These are phyloP conservation scores for Thalassoma bifasciatum DNA, from an alignment of 2,113 vertebrate species.

Conservation along the genomic window DNA sequence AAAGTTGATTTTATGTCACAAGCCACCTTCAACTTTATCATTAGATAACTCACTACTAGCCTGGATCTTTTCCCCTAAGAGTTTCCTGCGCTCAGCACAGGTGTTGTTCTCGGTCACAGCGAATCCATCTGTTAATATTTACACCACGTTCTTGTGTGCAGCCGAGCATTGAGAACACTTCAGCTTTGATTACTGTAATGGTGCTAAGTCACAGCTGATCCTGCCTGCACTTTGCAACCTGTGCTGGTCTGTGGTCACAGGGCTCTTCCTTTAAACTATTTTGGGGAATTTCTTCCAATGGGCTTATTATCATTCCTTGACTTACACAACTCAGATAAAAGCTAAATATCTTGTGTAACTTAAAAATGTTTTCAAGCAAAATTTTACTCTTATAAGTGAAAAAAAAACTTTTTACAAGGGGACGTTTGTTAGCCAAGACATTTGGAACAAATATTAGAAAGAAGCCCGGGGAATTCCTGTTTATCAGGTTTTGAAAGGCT, in stretches of 20 bases:
- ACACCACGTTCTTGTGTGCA: slow-evolving; percentile 9
- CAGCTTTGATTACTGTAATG: slow-evolving; percentile 2
- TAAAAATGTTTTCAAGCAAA: neutral
- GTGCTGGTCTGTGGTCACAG: slow-evolving; percentile 1
- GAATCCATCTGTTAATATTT: slow-evolving; percentile 48
- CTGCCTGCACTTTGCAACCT: neutral
- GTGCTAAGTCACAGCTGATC: neutral
- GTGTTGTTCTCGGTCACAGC: slow-evolving; percentile 13
- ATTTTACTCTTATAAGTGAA: neutral
- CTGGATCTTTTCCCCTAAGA: neutral
- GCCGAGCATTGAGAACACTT: slow-evolving; percentile 16
- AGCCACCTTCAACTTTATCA: too few relatives aligned
- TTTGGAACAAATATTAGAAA: neutral
- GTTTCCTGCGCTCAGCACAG: neutral
- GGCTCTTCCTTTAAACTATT: slow-evolving; percentile 44
- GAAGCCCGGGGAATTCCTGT: neutral
- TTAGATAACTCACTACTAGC: slow-evolving; percentile 8
- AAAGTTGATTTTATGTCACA: neutral
- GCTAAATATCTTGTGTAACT: neutral
- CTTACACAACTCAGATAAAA: slow-evolving; percentile 5
- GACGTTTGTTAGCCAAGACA: neutral
- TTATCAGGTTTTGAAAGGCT: neutral
- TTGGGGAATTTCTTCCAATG: slow-evolving; percentile 36
- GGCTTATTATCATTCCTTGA: slow-evolving; percentile 5
- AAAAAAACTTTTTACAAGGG: neutral